These are phyloP conservation scores for Sebastes matsubarae DNA, from an alignment of 2,797 vertebrate species.

Conservation along the genomic window DNA sequence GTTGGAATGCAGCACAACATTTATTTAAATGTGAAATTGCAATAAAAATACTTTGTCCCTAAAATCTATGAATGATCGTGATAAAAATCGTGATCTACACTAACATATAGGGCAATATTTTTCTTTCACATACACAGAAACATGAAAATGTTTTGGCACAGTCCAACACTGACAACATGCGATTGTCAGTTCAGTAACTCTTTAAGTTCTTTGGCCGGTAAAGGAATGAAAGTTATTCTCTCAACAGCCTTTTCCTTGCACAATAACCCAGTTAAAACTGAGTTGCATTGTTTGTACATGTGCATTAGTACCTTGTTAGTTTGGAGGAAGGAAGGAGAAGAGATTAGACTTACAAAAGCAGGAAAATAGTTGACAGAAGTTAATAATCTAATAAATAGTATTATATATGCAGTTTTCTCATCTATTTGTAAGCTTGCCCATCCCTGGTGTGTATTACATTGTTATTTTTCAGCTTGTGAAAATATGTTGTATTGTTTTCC, in stretches of 20 bases:
- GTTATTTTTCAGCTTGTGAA: slow-evolving; percentile 5
- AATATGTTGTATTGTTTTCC: neutral
- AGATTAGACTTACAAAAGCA: neutral
- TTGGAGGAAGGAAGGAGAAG: neutral
- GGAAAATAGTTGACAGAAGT: neutral
- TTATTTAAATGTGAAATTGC: no score
- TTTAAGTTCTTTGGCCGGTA: neutral
- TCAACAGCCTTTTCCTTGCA: neutral
- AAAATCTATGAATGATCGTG: no score
- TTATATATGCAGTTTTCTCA: neutral
- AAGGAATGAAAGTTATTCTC: neutral
- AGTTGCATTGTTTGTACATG: neutral
- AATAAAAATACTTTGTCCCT: no score
- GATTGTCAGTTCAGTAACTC: neutral
- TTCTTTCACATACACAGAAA: neutral
- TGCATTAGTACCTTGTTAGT: neutral
- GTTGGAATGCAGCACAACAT: no score
- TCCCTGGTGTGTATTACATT: slow-evolving; percentile 2
- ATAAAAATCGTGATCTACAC: neutral
- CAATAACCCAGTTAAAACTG: neutral
- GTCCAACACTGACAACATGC: neutral
- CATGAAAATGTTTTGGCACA: neutral
- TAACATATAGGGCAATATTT: neutral
- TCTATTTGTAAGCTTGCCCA: neutral
- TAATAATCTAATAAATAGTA: neutral